Evolutionary conservation across 2,797 vertebrate genomes (phyloP).

Genomic region (Onychomys arenicola): DNA sequence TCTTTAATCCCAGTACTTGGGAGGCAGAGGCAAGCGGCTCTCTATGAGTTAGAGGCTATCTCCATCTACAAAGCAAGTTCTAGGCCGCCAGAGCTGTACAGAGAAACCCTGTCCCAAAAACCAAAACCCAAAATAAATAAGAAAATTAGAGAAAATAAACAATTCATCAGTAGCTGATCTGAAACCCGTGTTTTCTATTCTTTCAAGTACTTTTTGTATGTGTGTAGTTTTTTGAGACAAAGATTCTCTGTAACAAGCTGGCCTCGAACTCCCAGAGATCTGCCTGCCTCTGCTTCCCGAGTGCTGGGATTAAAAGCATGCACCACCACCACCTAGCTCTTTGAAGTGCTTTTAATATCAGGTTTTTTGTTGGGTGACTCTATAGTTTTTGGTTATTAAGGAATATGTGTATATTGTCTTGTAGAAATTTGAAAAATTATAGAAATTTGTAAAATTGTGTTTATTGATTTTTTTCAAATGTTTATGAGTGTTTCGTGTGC

Average conservation of each 20-base stretch:
- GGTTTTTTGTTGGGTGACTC: background rate
- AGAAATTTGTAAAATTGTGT: constrained; percentile 32
- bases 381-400: constrained; percentile 60
- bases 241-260: background rate
- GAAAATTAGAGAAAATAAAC: constrained; percentile 47
- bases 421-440: constrained; percentile 52
- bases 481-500: background rate
- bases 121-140: background rate
- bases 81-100: background rate
- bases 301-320: background rate
- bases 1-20: background rate
- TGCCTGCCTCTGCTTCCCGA: background rate
- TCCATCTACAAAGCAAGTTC: background rate
- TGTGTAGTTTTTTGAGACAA: background rate
- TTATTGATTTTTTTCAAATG: constrained; percentile 2
- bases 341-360: background rate
- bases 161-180: background rate
- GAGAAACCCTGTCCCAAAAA: background rate
- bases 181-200: background rate
- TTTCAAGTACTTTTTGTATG: background rate
- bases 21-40: background rate
- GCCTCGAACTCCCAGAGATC: background rate
- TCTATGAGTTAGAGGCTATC: background rate
- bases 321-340: background rate
- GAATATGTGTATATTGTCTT: background rate